Base-by-base conservation (phyloP, 2,888 invertebrate species). In the Tricholauxania praeusta region DNA sequence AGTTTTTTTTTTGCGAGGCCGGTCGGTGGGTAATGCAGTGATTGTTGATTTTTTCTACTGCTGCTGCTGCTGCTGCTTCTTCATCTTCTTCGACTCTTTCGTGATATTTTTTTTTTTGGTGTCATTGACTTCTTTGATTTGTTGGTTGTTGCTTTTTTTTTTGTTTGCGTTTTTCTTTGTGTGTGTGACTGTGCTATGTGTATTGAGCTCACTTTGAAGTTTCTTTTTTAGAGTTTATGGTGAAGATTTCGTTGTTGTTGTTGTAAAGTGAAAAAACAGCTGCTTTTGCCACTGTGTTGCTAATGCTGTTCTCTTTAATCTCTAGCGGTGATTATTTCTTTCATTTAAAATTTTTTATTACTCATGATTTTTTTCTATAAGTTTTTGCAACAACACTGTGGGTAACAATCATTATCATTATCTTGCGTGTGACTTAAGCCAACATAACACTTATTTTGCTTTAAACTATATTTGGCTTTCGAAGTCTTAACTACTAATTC, bases 91-190 rank as follows among this genome's bases (percentile, higher is more conserved):
- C 48, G 19, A 48, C 63, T 48, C 32, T 53, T 19, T 66, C 55
- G 17, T 66, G 66, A 66, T 39, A 39, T 39, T 39, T 39, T 66
- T 66, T 66, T 55, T 66, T 66, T 66, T 66, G 52, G 55, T 66
- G 66, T 66, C 66, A 66, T 53, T 66, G 66, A 66, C 66, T 66
- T 53, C 17, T 39, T 55, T 66, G 39, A 39, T 39, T 39, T 63
- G 63, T 19, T 63, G 47, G 39, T 48, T 63, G 19, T 49, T 2
- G 48, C 2, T 63, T 15, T 63, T 47, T 17, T 10, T 63, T 15
- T 63, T 48, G 15, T 15, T 63, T 48, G 15, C 48, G 3, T 6
- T 39, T 15, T 60, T 39, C 60, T 17, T n/a, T 63, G n/a, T 48
- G 14, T 47, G 14, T 62, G 47, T 17, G 39, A 1, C n/a, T 39